Evolutionary conservation across 2,113 vertebrate genomes (phyloP), one percentile per base, ranked within the genome.

Genomic region (Malaclemys terrapin): DNA sequence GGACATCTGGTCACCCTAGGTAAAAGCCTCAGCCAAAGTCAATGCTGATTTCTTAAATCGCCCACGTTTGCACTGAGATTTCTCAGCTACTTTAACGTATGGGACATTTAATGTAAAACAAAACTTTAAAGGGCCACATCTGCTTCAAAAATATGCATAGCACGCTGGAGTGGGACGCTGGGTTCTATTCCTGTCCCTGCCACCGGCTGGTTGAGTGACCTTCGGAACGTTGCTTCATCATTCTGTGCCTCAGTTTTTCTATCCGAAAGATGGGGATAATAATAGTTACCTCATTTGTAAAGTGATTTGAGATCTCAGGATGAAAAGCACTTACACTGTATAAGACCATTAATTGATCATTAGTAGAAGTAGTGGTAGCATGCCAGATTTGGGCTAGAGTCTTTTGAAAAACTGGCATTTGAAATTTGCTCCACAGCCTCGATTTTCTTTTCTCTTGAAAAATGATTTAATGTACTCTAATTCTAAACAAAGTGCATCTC

Each of bases 1-100:
- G 38, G 38, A 38, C 38, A 38, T 38, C 38, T 38, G 38, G 38
- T 38, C 38, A 38, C 38, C 38, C 38, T 38, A 38, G 49, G 0
- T 45, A 0, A 2, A 1, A 2, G 49, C 65, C 6, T 0, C 54
- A 1, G 53, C 87, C 47, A 0, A 75, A 42, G 5, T 31, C 4
- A 10, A 1, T 49, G 65, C 75, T 1, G 38, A 14, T 62, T 1
- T 24, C 42, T n/a, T 92, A 54, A n/a, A 31, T 5, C 3, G 12
- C 10, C 2, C 1, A 38, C 4, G 16, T 76, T 35, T 1, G n/a
- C 35, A 50, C 53, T 2, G 92, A 53, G 20, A 10, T 31, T 35
- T 76, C 38, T 45, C 19, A 25, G 38, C 38, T 75, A 38, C 47
- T 29, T 5, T 1, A 2, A n/a, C 0, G 1, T 22, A 12, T 25